Evolutionary conservation across 2,113 vertebrate species (phyloP).

Genomic region (Apodemus speciosus): DNA sequence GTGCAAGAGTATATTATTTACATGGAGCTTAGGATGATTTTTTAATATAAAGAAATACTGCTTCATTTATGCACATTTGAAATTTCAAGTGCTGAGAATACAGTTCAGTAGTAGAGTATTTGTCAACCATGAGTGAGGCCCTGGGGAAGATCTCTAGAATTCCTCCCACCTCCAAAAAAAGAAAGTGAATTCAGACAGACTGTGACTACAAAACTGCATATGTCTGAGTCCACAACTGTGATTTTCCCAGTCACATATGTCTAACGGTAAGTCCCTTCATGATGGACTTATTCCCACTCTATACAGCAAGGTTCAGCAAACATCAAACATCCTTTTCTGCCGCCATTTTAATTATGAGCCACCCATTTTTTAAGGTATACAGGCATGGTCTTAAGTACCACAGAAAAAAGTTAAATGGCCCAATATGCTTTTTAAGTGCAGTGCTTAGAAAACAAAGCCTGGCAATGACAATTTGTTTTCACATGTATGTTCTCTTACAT

Average conservation of each 20-base stretch:
- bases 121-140: neutral
- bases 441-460: constrained; percentile 1
- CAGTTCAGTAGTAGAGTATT: neutral
- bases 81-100: neutral
- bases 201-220: neutral
- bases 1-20: constrained; percentile 24
- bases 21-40: constrained; percentile 10
- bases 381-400: neutral
- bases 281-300: neutral
- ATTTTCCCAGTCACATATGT: neutral
- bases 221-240: neutral
- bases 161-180: neutral
- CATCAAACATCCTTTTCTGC: neutral
- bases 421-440: neutral
- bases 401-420: neutral
- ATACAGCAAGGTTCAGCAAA: neutral
- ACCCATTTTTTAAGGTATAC: neutral
- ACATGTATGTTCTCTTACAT: constrained; percentile 85
- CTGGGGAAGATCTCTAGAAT: neutral
- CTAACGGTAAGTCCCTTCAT: neutral
- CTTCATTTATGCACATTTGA: constrained; percentile 6
- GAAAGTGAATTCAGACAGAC: neutral
- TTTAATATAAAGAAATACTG: constrained; percentile 21
- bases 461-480: neutral
- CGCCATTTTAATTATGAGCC: constrained; percentile 30